These are phyloP conservation scores for Caenorhabditis afra DNA, from an alignment of 2,888 invertebrate species.

Conservation along the genomic window DNA sequence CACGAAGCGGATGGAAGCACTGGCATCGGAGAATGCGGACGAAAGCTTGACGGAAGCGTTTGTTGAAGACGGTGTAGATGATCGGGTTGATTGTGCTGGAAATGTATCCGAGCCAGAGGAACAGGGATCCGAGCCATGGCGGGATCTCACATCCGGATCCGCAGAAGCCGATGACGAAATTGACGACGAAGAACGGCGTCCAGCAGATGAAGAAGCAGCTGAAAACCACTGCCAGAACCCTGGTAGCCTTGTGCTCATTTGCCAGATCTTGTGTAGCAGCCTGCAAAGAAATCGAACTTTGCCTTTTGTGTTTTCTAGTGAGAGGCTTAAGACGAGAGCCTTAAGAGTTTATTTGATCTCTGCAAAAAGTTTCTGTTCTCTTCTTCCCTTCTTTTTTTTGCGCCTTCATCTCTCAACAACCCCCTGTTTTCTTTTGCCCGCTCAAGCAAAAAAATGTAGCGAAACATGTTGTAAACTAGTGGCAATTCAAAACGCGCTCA, in stretches of 20 bases:
- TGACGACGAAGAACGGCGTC: constrained; percentile 95
- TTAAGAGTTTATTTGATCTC: constrained; percentile 41
- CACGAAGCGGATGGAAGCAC: constrained; percentile 68
- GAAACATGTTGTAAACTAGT: constrained; percentile 56
- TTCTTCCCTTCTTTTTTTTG: constrained; percentile 10
- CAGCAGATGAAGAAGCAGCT: constrained; percentile 94
- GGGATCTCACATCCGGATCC: constrained; percentile 70
- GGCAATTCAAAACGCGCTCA: constrained; percentile 38
- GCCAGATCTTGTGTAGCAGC: constrained; percentile 77
- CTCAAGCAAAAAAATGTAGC: constrained; percentile 49
- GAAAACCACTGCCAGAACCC: constrained; percentile 94
- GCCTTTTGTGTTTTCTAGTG: not conserved
- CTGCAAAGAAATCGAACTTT: constrained; percentile 46
- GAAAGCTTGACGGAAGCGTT: constrained; percentile 86
- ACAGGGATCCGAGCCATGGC: constrained; percentile 85
- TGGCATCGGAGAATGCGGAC: constrained; percentile 76
- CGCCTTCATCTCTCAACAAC: constrained; percentile 15
- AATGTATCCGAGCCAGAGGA: constrained; percentile 93
- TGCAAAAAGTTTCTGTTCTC: not conserved
- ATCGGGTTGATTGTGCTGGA: constrained; percentile 96
- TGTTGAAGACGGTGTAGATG: constrained; percentile 96
- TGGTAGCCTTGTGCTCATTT: constrained; percentile 92
- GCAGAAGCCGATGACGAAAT: constrained; percentile 90
- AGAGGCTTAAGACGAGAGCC: not conserved
- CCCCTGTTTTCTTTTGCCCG: constrained; percentile 6